A percentile compares a stretch with the other conserved stretches of the same genome.
phyloP scores from a whole-genome alignment of 2,888 invertebrate species.

The Drosophila maculinotata region DNA sequence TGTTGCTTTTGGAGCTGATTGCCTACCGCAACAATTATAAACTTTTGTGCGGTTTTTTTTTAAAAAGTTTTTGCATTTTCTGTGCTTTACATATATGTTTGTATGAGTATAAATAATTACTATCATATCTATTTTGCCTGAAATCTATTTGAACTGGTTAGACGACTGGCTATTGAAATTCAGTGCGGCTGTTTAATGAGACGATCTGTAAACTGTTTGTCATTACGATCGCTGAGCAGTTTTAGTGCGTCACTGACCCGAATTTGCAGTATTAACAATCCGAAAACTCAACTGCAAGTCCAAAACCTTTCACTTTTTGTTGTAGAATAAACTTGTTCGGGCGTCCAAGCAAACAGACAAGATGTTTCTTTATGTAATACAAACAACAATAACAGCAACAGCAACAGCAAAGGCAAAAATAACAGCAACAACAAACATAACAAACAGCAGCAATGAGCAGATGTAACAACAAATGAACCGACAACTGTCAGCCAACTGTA shows the following conservation, averaged over 20 bases:
- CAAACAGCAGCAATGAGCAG: constrained; percentile 40
- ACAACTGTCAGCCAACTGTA: constrained; percentile 45
- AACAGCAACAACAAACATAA: constrained; percentile 6
- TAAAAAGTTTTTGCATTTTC: constrained; percentile 1
- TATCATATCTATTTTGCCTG: background rate
- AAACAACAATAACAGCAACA: constrained; percentile 30
- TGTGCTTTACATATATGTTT: too few relatives aligned
- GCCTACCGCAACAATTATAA: constrained; percentile 4
- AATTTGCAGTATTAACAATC: constrained; percentile 46
- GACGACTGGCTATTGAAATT: constrained; percentile 2
- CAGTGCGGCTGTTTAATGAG: constrained; percentile 12
- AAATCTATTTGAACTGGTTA: background rate
- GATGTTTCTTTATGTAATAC: constrained; percentile 74
- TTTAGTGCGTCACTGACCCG: constrained; percentile 79
- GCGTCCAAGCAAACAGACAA: constrained; percentile 50
- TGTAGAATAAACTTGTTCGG: constrained; percentile 76
- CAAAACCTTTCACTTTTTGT: constrained; percentile 73
- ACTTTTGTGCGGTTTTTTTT: background rate
- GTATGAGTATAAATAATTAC: background rate
- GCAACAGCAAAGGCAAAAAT: constrained; percentile 15
- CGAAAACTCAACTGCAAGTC: constrained; percentile 34
- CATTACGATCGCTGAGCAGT: constrained; percentile 32
- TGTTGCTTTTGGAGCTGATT: too few relatives aligned
- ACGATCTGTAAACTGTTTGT: constrained; percentile 10
- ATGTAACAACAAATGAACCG: constrained; percentile 59